Evolutionary conservation across 2,797 vertebrate genomes (phyloP).

Genomic region (Euphonia xanthogaster): DNA sequence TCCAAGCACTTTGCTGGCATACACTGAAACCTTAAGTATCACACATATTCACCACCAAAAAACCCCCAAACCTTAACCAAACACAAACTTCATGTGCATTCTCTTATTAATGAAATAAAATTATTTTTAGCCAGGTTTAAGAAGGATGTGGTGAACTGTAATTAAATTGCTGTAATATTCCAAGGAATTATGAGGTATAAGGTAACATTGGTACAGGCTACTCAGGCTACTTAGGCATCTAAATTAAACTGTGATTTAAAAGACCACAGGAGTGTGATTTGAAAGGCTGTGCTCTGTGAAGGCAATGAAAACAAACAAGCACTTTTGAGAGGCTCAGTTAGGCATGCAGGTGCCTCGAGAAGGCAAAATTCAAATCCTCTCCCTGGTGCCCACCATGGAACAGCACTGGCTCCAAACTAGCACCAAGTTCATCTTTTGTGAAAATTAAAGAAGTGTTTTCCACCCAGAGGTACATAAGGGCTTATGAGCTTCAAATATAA

Average conservation of each 20-base stretch:
- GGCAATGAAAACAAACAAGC: background rate
- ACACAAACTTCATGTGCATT: background rate
- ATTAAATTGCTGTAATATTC: background rate
- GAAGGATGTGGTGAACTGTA: background rate
- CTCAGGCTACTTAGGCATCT: background rate
- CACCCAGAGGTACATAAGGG: background rate
- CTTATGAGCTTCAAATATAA: background rate
- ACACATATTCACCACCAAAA: background rate
- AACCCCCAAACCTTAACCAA: rapidly evolving
- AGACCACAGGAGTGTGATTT: background rate
- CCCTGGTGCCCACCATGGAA: background rate
- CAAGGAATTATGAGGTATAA: background rate
- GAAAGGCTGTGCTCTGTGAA: background rate
- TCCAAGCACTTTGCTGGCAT: background rate
- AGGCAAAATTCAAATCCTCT: background rate
- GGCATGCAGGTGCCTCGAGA: rapidly evolving
- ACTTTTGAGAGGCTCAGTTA: background rate
- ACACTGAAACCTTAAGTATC: background rate
- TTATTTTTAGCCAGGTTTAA: background rate
- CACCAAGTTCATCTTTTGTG: background rate
- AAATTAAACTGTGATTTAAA: constrained; percentile 12
- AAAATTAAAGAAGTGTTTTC: background rate
- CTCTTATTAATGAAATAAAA: background rate
- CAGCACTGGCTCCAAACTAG: rapidly evolving
- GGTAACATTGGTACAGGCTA: background rate